Conservation (phyloP, 2,888 invertebrate species). For the Dyspetes luteomarginatus region DNA sequence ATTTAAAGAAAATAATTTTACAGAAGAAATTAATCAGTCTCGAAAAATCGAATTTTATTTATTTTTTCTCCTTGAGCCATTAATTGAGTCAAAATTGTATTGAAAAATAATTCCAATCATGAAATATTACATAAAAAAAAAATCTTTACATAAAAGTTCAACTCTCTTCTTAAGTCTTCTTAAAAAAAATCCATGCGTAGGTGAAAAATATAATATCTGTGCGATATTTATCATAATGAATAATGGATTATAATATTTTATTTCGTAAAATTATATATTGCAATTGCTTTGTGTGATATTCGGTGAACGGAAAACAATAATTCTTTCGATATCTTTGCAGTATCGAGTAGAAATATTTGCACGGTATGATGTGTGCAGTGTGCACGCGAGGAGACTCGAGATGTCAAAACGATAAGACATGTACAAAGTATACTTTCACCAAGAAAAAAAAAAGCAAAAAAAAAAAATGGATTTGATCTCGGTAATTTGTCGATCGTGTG, state of each 20-base stretch:
- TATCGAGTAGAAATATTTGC: not conserved
- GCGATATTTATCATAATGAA: too few species aligned
- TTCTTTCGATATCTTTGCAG: not conserved
- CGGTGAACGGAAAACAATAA: conserved; percentile 1
- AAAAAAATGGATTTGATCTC: conserved; percentile 45
- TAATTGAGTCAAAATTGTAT: too few species aligned
- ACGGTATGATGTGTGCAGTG: not conserved
- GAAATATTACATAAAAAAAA: too few species aligned
- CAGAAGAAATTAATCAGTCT: too few species aligned
- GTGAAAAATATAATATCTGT: too few species aligned
- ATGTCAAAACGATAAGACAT: conserved; percentile 43
- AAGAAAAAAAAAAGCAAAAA: not conserved
- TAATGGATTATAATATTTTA: too few species aligned
- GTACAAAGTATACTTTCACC: conserved; percentile 9
- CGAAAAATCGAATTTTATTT: not conserved
- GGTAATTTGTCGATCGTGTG: conserved; percentile 53
- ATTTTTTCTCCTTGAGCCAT: too few species aligned
- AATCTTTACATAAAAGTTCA: too few species aligned
- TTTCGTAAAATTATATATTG: not conserved
- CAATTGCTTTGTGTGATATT: not conserved
- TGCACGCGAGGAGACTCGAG: conserved; percentile 1
- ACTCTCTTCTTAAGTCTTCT: too few species aligned
- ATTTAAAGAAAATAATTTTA: too few species aligned
- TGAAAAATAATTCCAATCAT: too few species aligned
- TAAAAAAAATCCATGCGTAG: too few species aligned